Conservation (phyloP, 2,113 vertebrate species). For the Rhinopithecus roxellana region DNA sequence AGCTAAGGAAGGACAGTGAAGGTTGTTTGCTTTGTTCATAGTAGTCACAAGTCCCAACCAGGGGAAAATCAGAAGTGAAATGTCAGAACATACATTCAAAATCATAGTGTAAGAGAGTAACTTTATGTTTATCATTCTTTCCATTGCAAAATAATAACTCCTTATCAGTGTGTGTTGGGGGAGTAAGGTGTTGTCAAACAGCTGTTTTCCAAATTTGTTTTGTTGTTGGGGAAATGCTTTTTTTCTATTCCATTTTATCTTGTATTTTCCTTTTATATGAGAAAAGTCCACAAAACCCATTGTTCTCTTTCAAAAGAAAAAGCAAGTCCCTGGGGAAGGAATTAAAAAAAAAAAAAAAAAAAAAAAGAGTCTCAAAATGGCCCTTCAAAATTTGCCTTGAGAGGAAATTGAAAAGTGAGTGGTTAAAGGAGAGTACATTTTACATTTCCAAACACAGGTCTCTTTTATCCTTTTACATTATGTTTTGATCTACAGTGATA, state of each 20-base stretch:
- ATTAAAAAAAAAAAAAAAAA: not conserved
- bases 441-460: not conserved
- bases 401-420: conserved; percentile 41
- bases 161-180: not conserved
- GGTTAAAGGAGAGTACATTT: not conserved
- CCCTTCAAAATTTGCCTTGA: not conserved
- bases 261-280: not conserved
- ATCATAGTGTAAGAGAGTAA: not conserved
- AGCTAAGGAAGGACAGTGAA: not conserved
- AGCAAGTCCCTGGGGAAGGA: not conserved
- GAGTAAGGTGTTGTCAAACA: not conserved
- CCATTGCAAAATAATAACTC: not conserved
- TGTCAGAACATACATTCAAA: not conserved
- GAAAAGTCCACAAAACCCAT: conserved; percentile 30
- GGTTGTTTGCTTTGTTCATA: not conserved
- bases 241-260: not conserved
- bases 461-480: conserved; percentile 30
- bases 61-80: not conserved
- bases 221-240: not conserved
- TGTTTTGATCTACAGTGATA: conserved; percentile 21
- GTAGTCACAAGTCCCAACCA: not conserved
- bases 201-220: not conserved
- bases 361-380: not conserved
- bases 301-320: conserved; percentile 21
- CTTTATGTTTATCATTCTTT: not conserved